Evolutionary conservation across 2,888 invertebrate genomes (phyloP).

Genomic region (Lordiphosa fenestrarum): DNA sequence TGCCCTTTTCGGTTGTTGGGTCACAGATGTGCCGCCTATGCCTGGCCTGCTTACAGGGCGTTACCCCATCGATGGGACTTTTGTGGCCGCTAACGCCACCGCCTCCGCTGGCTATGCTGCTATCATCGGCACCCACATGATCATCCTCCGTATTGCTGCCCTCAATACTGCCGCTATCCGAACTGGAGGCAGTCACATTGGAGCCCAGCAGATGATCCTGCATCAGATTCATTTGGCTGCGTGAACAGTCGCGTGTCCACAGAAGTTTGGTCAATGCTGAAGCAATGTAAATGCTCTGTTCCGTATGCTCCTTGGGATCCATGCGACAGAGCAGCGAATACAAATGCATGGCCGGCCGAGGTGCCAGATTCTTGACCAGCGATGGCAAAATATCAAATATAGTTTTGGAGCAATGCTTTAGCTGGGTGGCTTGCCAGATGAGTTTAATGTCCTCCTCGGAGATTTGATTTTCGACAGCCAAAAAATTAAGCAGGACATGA

Average conservation of each 20-base stretch:
- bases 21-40: slow-evolving; percentile 78
- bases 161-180: slow-evolving; percentile 90
- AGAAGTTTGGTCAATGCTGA: slow-evolving; percentile 94
- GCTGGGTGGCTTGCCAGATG: slow-evolving; percentile 96
- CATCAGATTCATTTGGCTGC: slow-evolving; percentile 80
- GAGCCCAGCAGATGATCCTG: slow-evolving; percentile 80
- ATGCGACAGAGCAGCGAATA: slow-evolving; percentile 92
- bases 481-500: slow-evolving; percentile 94
- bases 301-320: slow-evolving; percentile 95
- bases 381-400: slow-evolving; percentile 95
- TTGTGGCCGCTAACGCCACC: slow-evolving; percentile 70
- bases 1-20: slow-evolving; percentile 71
- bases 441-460: slow-evolving; percentile 94
- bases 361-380: slow-evolving; percentile 93
- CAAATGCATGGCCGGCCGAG: slow-evolving; percentile 92
- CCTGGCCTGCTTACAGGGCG: slow-evolving; percentile 82
- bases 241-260: slow-evolving; percentile 87
- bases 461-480: slow-evolving; percentile 94
- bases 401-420: slow-evolving; percentile 96
- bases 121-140: slow-evolving; percentile 81
- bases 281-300: slow-evolving; percentile 94
- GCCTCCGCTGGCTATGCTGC: slow-evolving; percentile 82
- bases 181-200: slow-evolving; percentile 83
- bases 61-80: slow-evolving; percentile 81
- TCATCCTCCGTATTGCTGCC: slow-evolving; percentile 91